Base-by-base conservation (phyloP, 2,888 invertebrate species). In the Lasioglossum vierecki region DNA sequence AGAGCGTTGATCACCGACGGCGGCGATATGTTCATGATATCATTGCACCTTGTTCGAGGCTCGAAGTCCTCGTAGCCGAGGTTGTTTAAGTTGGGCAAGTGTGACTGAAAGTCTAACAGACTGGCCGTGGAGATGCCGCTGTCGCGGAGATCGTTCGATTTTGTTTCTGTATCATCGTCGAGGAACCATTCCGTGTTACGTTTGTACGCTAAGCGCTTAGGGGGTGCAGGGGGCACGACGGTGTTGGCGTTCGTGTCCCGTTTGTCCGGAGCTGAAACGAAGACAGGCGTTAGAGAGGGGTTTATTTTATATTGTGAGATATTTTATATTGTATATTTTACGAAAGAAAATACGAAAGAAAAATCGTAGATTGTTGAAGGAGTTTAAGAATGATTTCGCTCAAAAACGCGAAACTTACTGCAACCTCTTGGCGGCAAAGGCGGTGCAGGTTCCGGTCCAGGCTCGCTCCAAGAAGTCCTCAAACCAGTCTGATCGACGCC, bases 361-460 rank as follows among this genome's bases (percentile, higher is more conserved):
- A 41, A 41, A 9, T 41, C 11, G 9, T 41, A 41, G 41, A 41
- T 44, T 44, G 44, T 44, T 13, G 44, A 44, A n/a, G 57, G 57
- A 11, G 57, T n/a, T n/a, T n/a, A 57, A n/a, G 11, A 57, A 57
- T 57, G 57, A 57, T 57, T 57, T 57, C 57, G 57, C 57, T n/a
- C 57, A n/a, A 57, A n/a, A 57, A n/a, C 57, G 57, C 57, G 30
- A 60, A 35, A 92, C 95, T 93, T 94, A 97, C 97, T 97, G 88
- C 97, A 97, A 11, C 98, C 97, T 84, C 98, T 95, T 0, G 98
- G 98, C 5, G 98, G 98, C 80, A 98, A 93, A 0, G 98, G 98
- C 2, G 94, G 94, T 0, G 94, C 94, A 30, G 98, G 98, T 0
- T 98, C 98, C 87, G 95, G 91, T 0, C 96, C 95, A 39, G 95